These are phyloP conservation scores for Anthopleura sola DNA, from an alignment of 64 coral and sea anemone species.

Conservation along the genomic window DNA sequence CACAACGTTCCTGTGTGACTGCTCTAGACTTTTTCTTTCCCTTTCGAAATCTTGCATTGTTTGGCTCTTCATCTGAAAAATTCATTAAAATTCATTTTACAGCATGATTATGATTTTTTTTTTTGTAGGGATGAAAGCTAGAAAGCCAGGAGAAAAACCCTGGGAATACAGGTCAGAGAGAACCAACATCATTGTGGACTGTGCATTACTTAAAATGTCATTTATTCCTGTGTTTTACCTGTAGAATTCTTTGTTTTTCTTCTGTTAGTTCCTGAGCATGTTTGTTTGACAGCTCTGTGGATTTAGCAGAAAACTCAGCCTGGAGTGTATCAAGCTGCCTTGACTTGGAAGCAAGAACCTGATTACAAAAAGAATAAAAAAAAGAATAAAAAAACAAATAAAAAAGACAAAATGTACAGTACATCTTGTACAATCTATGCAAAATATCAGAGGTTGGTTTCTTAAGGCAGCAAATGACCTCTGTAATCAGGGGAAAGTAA, in stretches of 20 bases:
- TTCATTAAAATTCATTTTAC: neutral
- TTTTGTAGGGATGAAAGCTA: too few relatives aligned
- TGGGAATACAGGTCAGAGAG: too few relatives aligned
- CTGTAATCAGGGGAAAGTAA: too few relatives aligned
- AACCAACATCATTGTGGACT: too few relatives aligned
- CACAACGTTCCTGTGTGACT: slow-evolving; percentile 5
- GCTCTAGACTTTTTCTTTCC: slow-evolving; percentile 51
- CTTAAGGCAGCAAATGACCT: too few relatives aligned
- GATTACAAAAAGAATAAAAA: neutral
- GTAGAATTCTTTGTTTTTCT: slow-evolving; percentile 55
- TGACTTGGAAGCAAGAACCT: slow-evolving; percentile 63
- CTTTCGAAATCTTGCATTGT: slow-evolving; percentile 47
- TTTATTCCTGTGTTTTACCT: slow-evolving; percentile 25
- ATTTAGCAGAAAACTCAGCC: slow-evolving; percentile 51
- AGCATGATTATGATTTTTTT: too few relatives aligned
- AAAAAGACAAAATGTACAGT: too few relatives aligned
- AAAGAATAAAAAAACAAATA: too few relatives aligned
- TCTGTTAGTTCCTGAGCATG: slow-evolving; percentile 70
- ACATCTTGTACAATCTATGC: too few relatives aligned
- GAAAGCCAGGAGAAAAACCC: too few relatives aligned
- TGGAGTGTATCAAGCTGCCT: slow-evolving; percentile 48
- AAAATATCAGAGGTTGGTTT: too few relatives aligned
- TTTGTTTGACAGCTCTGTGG: slow-evolving; percentile 55
- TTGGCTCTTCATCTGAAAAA: slow-evolving; percentile 24
- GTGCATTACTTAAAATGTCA: too few relatives aligned